phyloP scores from a whole-genome alignment of 2,888 invertebrate species.

The Spisula solida region DNA sequence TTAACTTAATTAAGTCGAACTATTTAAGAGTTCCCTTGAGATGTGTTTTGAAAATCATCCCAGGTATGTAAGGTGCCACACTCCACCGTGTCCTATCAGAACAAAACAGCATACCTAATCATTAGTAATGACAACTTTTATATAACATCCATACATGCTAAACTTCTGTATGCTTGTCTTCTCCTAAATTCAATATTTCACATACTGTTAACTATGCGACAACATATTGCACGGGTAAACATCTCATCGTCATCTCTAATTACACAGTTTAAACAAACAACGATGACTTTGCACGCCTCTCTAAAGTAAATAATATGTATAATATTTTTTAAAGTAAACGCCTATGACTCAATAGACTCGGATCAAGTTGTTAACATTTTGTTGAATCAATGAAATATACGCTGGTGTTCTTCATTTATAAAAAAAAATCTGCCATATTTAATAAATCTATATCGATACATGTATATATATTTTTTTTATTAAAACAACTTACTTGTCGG shows the following conservation, averaged over 20 bases:
- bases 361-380: background rate
- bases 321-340: background rate
- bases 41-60: too few relatives aligned
- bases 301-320: background rate
- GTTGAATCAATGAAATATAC: background rate
- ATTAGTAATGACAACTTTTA: too few relatives aligned
- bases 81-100: too few relatives aligned
- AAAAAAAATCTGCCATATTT: background rate
- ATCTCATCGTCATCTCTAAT: background rate
- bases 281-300: background rate
- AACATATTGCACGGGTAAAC: too few relatives aligned
- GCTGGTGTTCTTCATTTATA: background rate
- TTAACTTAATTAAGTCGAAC: too few relatives aligned
- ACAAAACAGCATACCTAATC: too few relatives aligned
- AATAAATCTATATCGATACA: background rate
- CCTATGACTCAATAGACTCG: background rate
- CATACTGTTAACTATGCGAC: too few relatives aligned
- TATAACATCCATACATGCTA: too few relatives aligned
- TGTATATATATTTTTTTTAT: slow-evolving; percentile 7
- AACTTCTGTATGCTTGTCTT: too few relatives aligned
- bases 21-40: too few relatives aligned
- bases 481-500: slow-evolving; percentile 87
- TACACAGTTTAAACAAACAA: background rate
- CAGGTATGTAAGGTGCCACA: too few relatives aligned
- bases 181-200: too few relatives aligned